A percentile compares a stretch with the other conserved stretches of the same genome.
phyloP scores from a whole-genome alignment of 2,888 invertebrate species.

The Pseudoips prasinana region DNA sequence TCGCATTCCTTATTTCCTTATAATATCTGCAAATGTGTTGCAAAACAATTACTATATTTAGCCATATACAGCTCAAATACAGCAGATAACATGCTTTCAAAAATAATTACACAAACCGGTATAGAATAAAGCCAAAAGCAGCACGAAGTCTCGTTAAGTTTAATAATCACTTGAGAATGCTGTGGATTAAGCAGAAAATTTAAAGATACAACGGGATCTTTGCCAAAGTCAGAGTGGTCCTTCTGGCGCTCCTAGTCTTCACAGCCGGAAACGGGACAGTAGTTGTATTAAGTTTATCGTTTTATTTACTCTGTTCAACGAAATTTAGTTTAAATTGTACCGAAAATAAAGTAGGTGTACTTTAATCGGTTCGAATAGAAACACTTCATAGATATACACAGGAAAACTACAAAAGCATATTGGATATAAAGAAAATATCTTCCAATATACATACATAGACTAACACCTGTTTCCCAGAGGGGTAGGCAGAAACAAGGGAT shows the following conservation, averaged over 20 bases:
- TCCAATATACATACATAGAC: too few species aligned
- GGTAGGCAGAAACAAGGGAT: too few species aligned
- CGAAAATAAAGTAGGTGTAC: constrained; percentile 5
- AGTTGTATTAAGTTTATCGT: constrained; percentile 48
- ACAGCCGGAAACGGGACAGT: constrained; percentile 35
- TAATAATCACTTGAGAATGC: constrained; percentile 68
- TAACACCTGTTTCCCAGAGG: too few species aligned
- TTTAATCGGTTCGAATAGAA: too few species aligned
- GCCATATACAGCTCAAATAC: not conserved
- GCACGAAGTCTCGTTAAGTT: constrained; percentile 58
- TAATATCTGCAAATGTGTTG: too few species aligned
- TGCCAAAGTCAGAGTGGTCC: constrained; percentile 69
- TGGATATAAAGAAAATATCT: too few species aligned
- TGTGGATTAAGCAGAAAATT: constrained; percentile 67
- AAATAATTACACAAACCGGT: too few species aligned
- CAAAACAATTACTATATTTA: too few species aligned
- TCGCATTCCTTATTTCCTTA: too few species aligned
- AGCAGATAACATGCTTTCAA: too few species aligned
- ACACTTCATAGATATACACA: too few species aligned
- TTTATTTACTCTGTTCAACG: constrained; percentile 42
- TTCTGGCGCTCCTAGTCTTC: constrained; percentile 45
- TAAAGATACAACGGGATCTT: constrained; percentile 75
- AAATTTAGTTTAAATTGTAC: constrained; percentile 6
- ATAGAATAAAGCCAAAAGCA: constrained; percentile 21
- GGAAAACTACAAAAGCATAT: too few species aligned